phyloP scores from a whole-genome alignment of 2,797 vertebrate species.

The Xyrichtys novacula region DNA sequence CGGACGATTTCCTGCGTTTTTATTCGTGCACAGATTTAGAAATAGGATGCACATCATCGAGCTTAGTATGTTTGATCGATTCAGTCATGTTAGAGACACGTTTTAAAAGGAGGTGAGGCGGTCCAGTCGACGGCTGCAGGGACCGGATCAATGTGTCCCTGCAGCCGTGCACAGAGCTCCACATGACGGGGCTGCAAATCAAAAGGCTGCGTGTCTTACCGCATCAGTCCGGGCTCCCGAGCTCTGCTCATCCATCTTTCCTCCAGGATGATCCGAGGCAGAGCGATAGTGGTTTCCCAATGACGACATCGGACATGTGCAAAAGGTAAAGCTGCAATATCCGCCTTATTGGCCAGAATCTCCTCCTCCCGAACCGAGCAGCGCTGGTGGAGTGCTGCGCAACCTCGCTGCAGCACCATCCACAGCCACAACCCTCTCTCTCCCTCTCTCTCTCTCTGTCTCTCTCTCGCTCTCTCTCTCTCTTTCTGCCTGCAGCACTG shows the following conservation, averaged over 20 bases:
- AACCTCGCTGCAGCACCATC: slow-evolving; percentile 76
- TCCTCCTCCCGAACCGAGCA: slow-evolving; percentile 41
- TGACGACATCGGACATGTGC: slow-evolving; percentile 77
- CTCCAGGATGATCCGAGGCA: slow-evolving; percentile 31
- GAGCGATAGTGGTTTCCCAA: slow-evolving; percentile 60
- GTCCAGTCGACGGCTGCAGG: not conserved
- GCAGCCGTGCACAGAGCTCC: not conserved
- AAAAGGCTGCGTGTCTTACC: slow-evolving; percentile 71
- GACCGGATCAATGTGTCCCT: not conserved
- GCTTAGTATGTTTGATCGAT: not conserved
- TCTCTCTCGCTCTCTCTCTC: not conserved
- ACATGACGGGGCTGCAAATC: not conserved
- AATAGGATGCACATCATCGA: not conserved
- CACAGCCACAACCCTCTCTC: slow-evolving; percentile 31
- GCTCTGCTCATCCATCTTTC: slow-evolving; percentile 59
- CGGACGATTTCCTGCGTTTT: not conserved
- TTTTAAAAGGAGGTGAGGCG: not conserved
- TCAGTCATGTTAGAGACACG: slow-evolving; percentile 1
- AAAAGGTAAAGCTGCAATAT: slow-evolving; percentile 56
- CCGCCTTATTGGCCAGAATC: slow-evolving; percentile 59
- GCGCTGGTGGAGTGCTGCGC: slow-evolving; percentile 64
- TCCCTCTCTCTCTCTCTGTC: not conserved
- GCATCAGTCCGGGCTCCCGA: slow-evolving; percentile 62
- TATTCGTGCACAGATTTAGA: not conserved
- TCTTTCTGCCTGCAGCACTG: slow-evolving; percentile 29